Conservation (phyloP, 2,888 invertebrate species). For the Agrotis puta region DNA sequence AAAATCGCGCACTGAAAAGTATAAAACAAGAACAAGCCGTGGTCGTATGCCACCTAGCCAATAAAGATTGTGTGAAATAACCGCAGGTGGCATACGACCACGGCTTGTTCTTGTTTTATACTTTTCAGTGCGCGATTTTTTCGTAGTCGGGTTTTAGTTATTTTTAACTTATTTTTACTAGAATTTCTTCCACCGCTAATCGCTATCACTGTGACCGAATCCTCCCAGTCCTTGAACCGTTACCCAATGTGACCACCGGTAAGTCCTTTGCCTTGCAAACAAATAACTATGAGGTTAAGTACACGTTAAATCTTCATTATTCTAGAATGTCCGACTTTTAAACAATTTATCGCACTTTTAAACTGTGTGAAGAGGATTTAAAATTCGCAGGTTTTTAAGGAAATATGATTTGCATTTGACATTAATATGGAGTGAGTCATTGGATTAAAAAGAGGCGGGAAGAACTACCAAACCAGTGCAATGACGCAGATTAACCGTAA, state of each 20-base stretch:
- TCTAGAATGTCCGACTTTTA: constrained; percentile 42
- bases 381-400: background rate
- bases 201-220: constrained; percentile 18
- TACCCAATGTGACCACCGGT: constrained; percentile 46
- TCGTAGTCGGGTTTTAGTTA: no score
- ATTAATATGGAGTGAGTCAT: background rate
- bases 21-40: no score
- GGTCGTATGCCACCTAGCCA: no score
- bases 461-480: no score
- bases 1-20: no score
- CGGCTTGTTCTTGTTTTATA: no score
- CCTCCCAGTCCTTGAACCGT: constrained; percentile 58
- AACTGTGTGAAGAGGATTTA: constrained; percentile 23
- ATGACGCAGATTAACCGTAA: no score
- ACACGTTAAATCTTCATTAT: constrained; percentile 41
- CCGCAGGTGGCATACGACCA: no score
- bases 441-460: no score
- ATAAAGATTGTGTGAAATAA: no score
- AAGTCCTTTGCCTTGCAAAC: constrained; percentile 55
- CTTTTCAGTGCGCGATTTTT: no score
- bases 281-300: constrained; percentile 53
- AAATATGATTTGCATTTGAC: constrained; percentile 8
- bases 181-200: background rate
- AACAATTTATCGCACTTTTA: constrained; percentile 43
- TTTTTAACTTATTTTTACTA: no score